phyloP scores from a whole-genome alignment of 1,140 invertebrate genomes.

The fruit fly (Drosophila melanogaster) region DNA sequence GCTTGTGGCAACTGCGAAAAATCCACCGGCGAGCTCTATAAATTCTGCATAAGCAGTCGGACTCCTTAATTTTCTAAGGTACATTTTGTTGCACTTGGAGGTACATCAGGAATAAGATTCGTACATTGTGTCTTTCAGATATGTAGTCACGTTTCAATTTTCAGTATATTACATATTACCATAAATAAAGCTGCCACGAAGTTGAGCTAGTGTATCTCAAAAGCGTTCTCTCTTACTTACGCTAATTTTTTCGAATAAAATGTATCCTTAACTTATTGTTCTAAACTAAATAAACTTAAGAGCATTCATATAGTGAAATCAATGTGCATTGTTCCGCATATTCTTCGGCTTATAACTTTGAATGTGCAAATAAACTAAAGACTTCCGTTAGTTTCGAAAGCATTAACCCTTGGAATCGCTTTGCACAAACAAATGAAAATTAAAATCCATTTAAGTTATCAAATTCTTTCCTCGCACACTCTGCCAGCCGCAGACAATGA shows the following conservation, averaged over 20 bases:
- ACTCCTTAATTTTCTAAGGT: constrained; percentile 1
- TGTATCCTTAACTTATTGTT: not conserved
- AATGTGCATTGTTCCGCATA: not conserved
- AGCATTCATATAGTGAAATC: not conserved
- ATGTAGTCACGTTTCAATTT: constrained; percentile 18
- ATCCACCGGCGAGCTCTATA: constrained; percentile 6
- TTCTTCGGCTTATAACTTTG: not conserved
- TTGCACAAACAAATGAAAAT: constrained; percentile 33
- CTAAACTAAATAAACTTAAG: not conserved
- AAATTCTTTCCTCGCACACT: constrained; percentile 27
- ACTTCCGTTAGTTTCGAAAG: not conserved
- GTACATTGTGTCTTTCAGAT: constrained; percentile 18
- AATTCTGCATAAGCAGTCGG: constrained; percentile 16
- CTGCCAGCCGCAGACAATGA: constrained; percentile 21
- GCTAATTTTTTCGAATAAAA: not conserved
- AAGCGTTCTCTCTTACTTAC: no score
- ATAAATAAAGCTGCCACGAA: no score
- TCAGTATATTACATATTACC: not conserved
- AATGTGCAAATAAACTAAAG: not conserved
- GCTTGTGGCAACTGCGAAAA: constrained; percentile 9
- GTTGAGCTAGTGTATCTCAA: no score
- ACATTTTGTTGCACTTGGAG: constrained; percentile 19
- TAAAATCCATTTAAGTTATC: constrained; percentile 51
- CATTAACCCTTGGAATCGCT: not conserved
- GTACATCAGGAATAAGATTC: not conserved